Conservation (phyloP, 35 echinoderm and acorn worm genomes). For the Anneissia japonica region DNA sequence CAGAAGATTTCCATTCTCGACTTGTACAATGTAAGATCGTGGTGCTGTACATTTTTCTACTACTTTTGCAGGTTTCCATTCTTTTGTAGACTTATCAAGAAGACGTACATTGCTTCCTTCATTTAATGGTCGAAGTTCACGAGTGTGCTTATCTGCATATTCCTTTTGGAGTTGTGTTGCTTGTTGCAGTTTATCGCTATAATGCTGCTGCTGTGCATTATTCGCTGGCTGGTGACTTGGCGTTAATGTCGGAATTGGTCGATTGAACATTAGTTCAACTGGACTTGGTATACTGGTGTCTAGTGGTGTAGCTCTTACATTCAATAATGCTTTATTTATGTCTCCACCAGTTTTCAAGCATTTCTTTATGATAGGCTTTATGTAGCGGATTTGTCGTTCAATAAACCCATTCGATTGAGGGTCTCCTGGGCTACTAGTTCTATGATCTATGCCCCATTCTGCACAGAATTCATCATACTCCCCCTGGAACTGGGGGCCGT, state of each 20-base stretch:
- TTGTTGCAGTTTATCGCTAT: background rate
- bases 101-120: background rate
- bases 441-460: constrained; percentile 49
- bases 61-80: background rate
- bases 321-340: constrained; percentile 12
- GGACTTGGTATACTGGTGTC: constrained; percentile 21
- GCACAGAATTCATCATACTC: constrained; percentile 45
- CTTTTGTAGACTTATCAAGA: background rate
- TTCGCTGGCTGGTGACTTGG: background rate
- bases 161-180: background rate
- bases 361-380: constrained; percentile 28
- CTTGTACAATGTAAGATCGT: background rate
- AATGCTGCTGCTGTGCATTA: background rate
- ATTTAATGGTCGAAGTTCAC: background rate
- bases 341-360: constrained; percentile 11
- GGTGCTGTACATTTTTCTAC: background rate
- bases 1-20: background rate
- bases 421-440: constrained; percentile 40
- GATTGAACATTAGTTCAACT: constrained; percentile 18
- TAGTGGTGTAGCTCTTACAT: constrained; percentile 26
- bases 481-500: constrained; percentile 42
- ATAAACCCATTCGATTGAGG: constrained; percentile 47
- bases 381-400: constrained; percentile 29
- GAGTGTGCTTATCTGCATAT: background rate
- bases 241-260: constrained; percentile 7